Evolutionary conservation across 2,113 vertebrate species (phyloP), one percentile per base, ranked within the genome.

Genomic region (Podarcis cretensis): DNA sequence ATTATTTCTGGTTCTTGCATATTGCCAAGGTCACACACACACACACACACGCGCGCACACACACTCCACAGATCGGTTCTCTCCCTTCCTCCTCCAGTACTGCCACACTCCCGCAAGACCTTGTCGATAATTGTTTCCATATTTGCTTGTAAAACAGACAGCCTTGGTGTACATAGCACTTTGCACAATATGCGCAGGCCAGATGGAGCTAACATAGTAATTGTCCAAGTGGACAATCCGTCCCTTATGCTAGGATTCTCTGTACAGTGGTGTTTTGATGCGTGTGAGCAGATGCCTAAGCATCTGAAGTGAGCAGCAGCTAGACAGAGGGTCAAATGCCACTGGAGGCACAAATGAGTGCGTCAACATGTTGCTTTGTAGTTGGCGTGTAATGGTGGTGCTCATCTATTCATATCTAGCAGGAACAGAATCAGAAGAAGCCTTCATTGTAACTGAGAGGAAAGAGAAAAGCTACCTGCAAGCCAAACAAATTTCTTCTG

Each of bases 101-200:
- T 7, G 78, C 2, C 1, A 87, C 37, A 25, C 35, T 81, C 37
- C 27, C 85, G 63, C 30, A 1, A 0, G 0, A 2, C 27, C 81
- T 54, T 48, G 66, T 2, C 35, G 74, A 59, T 23, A 6, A 25
- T 1, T 80, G 0, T 78, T 85, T 76, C 2, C 25, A 65, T 48
- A 18, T 6, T 21, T 37, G 25, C 66, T 1, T 66, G 25, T 7
- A 1, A 37, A 59, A 23, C 3, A 2, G 0, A 13, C 59, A 3
- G n/a, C 6, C 27, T 9, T 73, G 30, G 0, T 0, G 21, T 43
- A 3, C 57, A 37, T 74, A 32, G n/a, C 23, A 1, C 0, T 35
- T 1, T 14, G 37, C 13, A 5, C 30, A 73, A 0, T 0, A 0
- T 30, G 54, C 14, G 23, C 5, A 65, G n/a, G 27, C 66, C 57